Base-by-base conservation (phyloP, 1,140 invertebrate species). In the Bombyx mandarina region DNA sequence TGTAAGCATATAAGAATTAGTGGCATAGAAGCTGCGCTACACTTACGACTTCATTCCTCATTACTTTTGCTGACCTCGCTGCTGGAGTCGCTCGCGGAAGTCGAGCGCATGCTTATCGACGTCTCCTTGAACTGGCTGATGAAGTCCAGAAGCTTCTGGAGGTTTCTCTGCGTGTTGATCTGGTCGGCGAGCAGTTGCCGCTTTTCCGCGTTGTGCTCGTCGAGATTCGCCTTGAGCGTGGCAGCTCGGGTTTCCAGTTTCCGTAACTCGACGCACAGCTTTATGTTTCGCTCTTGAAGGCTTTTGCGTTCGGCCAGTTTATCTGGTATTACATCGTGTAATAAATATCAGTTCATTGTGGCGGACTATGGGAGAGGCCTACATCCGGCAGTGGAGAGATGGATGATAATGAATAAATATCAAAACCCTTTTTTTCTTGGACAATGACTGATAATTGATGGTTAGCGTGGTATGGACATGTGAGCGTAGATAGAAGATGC, bases 111-210 rank as follows among this genome's bases (percentile, higher is more conserved):
- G 52, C 78, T 82, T 26, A 86, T 71, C 8, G 86, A 81, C 6
- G 85, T 88, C 51, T 88, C 86, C 57, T 88, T 88, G 57, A 89
- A 89, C 56, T 83, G 83, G 45, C 81, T 80, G 60, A 89, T 87
- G 64, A 89, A 88, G 60, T 89, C 86, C 8, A 88, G 69, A 0
- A 89, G 73, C 46, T 86, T 88, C 71, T 88, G 86, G 8, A 89
- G 73, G 62, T 85, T 85, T 48, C 82, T 75, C 59, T 86, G 85
- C 0, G 85, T 88, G 54, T 87, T 79, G 8, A 88, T 88, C 65
- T 88, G 86, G 57, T 86, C 83, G 1, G 88, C 80, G 6, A 89
- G 63, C 12, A 88, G 65, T 48, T 88, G 79, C 5, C 84, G 65
- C 57, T 88, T 88, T 62, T 88, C 86, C 0, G 76, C 80, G 42